Conservation (phyloP, 2,888 invertebrate species). For the Cremastinae sp. region DNA sequence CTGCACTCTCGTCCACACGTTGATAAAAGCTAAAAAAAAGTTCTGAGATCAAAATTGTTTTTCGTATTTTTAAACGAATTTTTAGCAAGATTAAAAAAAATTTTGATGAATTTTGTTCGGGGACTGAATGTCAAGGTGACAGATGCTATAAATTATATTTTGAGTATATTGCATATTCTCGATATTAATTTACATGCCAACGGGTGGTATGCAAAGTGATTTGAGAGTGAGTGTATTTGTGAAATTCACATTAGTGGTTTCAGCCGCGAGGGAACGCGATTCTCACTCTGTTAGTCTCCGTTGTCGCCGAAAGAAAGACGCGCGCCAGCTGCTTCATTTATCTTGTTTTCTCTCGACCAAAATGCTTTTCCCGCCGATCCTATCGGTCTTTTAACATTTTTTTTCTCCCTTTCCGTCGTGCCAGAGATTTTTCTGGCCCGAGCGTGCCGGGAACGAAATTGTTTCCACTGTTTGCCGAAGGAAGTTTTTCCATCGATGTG, state of each 20-base stretch:
- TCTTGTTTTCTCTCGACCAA: constrained; percentile 57
- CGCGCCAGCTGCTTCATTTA: constrained; percentile 69
- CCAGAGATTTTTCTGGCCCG: constrained; percentile 9
- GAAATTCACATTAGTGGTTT: constrained; percentile 65
- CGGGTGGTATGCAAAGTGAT: constrained; percentile 25
- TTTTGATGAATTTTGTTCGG: too few relatives aligned
- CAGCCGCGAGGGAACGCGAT: constrained; percentile 37
- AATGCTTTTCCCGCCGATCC: constrained; percentile 14
- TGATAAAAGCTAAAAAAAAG: neutral
- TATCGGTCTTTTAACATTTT: constrained; percentile 25
- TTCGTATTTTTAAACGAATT: neutral
- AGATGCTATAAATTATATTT: neutral
- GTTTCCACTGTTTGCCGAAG: neutral
- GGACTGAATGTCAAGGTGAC: too few relatives aligned
- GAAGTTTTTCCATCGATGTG: constrained; percentile 25
- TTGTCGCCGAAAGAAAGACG: constrained; percentile 26
- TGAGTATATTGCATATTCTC: constrained; percentile 17
- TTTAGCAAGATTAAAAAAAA: too few relatives aligned
- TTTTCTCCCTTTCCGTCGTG: neutral
- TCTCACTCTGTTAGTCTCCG: constrained; percentile 30
- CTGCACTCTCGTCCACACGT: neutral
- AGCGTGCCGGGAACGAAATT: constrained; percentile 5
- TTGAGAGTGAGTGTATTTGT: constrained; percentile 68
- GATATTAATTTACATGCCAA: constrained; percentile 37
- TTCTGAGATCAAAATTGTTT: too few relatives aligned